Percentiles rank a stretch among this genome's conserved stretches.
These are phyloP conservation scores for Gyps fulvus DNA, from an alignment of 2,113 vertebrate genomes.

Conservation along the genomic window DNA sequence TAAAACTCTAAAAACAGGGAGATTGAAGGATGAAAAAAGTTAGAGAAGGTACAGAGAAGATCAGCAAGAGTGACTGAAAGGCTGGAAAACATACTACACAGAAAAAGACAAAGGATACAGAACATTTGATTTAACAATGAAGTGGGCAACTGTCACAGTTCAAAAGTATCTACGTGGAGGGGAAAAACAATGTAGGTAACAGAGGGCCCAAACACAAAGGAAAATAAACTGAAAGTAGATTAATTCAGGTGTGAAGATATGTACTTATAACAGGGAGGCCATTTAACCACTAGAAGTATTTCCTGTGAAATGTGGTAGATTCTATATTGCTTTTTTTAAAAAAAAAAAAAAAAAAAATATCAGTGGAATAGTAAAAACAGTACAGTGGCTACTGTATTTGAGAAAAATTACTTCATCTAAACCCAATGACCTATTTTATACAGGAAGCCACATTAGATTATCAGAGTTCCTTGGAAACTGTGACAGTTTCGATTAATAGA, in stretches of 20 bases:
- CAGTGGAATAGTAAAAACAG: background rate
- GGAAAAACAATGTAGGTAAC: background rate
- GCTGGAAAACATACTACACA: background rate
- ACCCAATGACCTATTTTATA: background rate
- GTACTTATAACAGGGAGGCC: background rate
- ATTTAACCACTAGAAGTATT: background rate
- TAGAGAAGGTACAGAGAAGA: background rate
- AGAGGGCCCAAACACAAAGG: background rate
- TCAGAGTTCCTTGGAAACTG: background rate
- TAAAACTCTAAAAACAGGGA: background rate
- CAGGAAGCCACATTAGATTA: background rate
- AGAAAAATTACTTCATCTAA: slow-evolving; percentile 2
- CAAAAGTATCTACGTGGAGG: background rate
- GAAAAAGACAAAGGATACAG: background rate
- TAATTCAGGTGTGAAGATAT: background rate
- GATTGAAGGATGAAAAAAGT: background rate
- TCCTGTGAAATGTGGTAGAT: background rate
- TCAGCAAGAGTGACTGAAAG: background rate
- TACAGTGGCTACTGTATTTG: background rate
- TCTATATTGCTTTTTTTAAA: background rate
- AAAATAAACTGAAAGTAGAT: background rate
- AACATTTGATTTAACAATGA: background rate
- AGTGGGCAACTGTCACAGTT: background rate
- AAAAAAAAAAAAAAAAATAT: too few relatives aligned
- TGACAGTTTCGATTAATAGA: background rate